Evolutionary conservation across 2,797 vertebrate species (phyloP).

Genomic region (Erethizon dorsatum): DNA sequence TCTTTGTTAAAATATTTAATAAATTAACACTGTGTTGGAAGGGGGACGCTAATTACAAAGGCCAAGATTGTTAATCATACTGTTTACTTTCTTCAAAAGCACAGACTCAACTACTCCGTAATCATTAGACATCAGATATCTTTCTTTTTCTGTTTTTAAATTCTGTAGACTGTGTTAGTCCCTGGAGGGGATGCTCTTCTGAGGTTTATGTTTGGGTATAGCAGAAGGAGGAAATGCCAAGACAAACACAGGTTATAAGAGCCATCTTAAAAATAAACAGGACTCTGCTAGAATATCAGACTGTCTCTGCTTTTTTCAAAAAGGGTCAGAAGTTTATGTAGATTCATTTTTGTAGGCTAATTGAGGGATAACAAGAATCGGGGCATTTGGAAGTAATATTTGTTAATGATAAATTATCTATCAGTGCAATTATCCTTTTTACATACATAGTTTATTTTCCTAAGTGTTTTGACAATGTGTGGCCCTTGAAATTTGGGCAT

Average conservation of each 20-base stretch:
- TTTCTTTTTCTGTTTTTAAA: slow-evolving; percentile 72
- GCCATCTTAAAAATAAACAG: slow-evolving; percentile 82
- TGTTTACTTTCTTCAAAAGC: slow-evolving; percentile 80
- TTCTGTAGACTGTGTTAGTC: slow-evolving; percentile 38
- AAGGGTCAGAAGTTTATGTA: slow-evolving; percentile 61
- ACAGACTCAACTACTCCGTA: slow-evolving; percentile 65
- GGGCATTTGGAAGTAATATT: slow-evolving; percentile 50
- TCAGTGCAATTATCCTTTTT: not conserved
- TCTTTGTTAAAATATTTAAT: slow-evolving; percentile 88
- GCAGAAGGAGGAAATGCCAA: slow-evolving; percentile 77
- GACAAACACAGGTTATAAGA: slow-evolving; percentile 72
- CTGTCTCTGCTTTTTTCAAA: slow-evolving; percentile 57
- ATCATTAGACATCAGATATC: slow-evolving; percentile 76
- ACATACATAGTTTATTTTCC: not conserved
- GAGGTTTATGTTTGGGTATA: slow-evolving; percentile 76
- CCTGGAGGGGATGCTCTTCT: slow-evolving; percentile 78
- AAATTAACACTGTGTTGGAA: slow-evolving; percentile 82
- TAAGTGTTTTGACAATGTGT: not conserved
- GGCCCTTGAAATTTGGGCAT: slow-evolving; percentile 39
- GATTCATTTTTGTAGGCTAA: slow-evolving; percentile 34
- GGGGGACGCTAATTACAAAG: slow-evolving; percentile 84
- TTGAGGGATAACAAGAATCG: slow-evolving; percentile 60
- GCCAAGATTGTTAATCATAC: slow-evolving; percentile 79
- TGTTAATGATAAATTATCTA: slow-evolving; percentile 70
- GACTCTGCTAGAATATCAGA: slow-evolving; percentile 64